phyloP scores from a whole-genome alignment of 2,113 vertebrate genomes.

The Cichladusa arquata region DNA sequence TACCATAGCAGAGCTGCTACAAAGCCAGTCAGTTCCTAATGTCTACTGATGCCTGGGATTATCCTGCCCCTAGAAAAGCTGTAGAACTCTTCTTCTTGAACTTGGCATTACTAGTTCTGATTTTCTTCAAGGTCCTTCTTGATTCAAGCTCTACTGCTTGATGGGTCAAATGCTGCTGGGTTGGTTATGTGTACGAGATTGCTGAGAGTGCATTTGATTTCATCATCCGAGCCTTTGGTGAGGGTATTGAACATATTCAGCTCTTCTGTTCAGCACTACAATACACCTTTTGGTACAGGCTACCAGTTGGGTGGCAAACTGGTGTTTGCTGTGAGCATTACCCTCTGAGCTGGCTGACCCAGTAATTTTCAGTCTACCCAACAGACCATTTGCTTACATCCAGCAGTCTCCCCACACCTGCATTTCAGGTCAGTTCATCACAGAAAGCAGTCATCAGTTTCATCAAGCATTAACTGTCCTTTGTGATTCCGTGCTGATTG shows the following conservation, averaged over 20 bases:
- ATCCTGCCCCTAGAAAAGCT: neutral
- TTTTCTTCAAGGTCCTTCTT: neutral
- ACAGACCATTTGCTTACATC: neutral
- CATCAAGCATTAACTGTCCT: neutral
- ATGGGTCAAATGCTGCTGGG: neutral
- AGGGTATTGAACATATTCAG: neutral
- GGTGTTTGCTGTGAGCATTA: neutral
- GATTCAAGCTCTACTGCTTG: neutral
- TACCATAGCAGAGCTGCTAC: neutral
- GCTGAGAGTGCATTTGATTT: neutral
- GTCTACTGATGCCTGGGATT: neutral
- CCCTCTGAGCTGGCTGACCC: neutral
- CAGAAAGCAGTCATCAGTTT: neutral
- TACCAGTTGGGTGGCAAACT: neutral
- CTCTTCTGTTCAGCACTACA: neutral
- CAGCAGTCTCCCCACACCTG: neutral
- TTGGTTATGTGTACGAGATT: neutral
- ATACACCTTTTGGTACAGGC: neutral
- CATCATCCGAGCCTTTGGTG: neutral
- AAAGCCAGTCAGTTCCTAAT: neutral
- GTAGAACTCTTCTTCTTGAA: neutral
- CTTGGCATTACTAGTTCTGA: neutral
- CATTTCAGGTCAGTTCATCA: neutral
- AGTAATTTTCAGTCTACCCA: neutral
- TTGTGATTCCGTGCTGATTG: neutral